Evolutionary conservation across 2,888 invertebrate species (phyloP), one percentile per base, ranked within the genome.

Genomic region (Drosophila neotestacea): DNA sequence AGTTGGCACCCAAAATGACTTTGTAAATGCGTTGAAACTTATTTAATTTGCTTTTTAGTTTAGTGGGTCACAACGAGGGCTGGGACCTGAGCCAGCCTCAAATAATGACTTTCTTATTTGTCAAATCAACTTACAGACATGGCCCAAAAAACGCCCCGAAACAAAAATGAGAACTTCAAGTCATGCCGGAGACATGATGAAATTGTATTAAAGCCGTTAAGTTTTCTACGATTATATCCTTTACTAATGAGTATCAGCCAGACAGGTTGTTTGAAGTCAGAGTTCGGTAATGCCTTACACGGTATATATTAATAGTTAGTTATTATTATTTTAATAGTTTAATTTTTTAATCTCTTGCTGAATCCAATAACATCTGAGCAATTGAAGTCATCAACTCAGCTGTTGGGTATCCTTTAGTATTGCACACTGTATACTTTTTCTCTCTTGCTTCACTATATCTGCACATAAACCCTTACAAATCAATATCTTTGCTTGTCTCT

Each of bases 21-120:
- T 89, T 73, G 82, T 79, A 84, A 89, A 89, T 85, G 89, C 70
- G 85, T 82, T 76, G 76, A 84, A 84, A 84, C 89, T 89, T 84
- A 87, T 89, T 84, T 84, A 89, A 84, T 87, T 84, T 89, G 85
- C 73, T 72, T 58, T 62, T 63, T 58, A 58, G 58, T 63, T 63
- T 54, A 59, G 61, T 65, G 62, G 67, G 51, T 39, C 74, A 52
- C 62, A 38, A 32, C 28, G 42, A 30, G 55, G 28, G 30, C 11
- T 4, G 5, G 22, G 22, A 4, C 7, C 6, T 27, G 1, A 5
- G 6, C 28, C 41, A 42, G 39, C 10, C 39, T 61, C 61, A 11
- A 69, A 69, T 69, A 79, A 75, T 76, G 76, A 76, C 80, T 76
- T 75, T 76, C 58, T 61, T 75, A 65, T 75, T 62, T 69, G 70